Conservation (phyloP, 1,140 invertebrate species). For the Calephelis virginiensis region DNA sequence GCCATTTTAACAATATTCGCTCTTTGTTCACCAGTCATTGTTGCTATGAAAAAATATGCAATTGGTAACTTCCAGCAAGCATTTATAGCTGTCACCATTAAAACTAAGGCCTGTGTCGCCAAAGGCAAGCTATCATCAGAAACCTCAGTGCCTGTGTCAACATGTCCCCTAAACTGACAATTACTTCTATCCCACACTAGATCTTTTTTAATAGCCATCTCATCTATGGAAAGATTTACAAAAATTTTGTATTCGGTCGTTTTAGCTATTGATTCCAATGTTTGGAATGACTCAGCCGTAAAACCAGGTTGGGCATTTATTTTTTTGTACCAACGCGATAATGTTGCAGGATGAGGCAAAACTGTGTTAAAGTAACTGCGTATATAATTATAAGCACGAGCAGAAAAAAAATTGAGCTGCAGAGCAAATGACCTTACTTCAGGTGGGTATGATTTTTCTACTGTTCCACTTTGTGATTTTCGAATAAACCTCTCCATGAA, state of each 20-base stretch:
- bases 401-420: conserved; percentile 1
- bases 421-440: conserved; percentile 8
- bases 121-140: conserved; percentile 4
- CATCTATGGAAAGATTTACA: conserved; percentile 21
- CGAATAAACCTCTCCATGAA: not conserved
- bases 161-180: conserved; percentile 7
- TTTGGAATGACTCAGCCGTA: conserved; percentile 20
- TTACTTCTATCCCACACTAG: conserved; percentile 18
- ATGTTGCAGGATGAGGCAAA: conserved; percentile 27
- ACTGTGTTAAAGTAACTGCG: conserved; percentile 10
- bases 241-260: conserved; percentile 1
- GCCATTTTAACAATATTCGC: conserved; percentile 19
- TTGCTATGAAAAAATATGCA: conserved; percentile 27
- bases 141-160: not conserved
- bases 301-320: conserved; percentile 26
- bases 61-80: conserved; percentile 22
- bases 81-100: conserved; percentile 21
- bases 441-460: conserved; percentile 4
- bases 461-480: not conserved
- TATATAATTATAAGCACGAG: conserved; percentile 2
- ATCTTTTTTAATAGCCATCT: conserved; percentile 28
- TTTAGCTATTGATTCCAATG: conserved; percentile 19
- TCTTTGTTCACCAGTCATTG: conserved; percentile 23
- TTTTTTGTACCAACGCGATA: conserved; percentile 30
- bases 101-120: conserved; percentile 19